Base-by-base conservation (phyloP, 2,888 invertebrate species). In the Mesorhabditis belari region DNA sequence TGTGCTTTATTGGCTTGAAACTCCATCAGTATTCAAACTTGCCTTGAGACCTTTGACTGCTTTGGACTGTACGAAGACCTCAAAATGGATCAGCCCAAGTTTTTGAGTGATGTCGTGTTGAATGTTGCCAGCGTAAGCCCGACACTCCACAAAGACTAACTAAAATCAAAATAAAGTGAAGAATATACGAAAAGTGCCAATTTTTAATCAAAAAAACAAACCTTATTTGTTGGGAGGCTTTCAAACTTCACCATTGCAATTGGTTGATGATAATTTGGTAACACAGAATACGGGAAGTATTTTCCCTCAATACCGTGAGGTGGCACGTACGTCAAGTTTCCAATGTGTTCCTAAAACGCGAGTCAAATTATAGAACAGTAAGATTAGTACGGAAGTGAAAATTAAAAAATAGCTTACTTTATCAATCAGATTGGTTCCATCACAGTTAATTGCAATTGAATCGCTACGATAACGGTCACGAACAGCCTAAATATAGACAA, bases 401-500 rank as follows among this genome's bases (percentile, higher is more conserved):
- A 26, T 54, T 54, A 12, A n/a, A 9, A 5, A 26, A 27, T 54
- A 25, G 12, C 23, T 24, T 23, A 4, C 19, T 19, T 29, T 21
- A 57, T 66, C 60, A 27, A 83, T 83, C 74, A 93, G 93, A 9
- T 35, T 35, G n/a, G 44, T n/a, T 57, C 94, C 94, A 83, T 90
- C 89, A 83, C 95, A 94, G 28, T 90, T 89, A 61, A 94, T 88
- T 88, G 91, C 92, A 70, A 92, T 88, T 28, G 61, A 60, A n/a
- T 71, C 70, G 44, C 49, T 23, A 54, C 65, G 64, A 67, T 74
- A 76, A 35, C 73, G 62, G 54, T 25, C 63, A 0, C 24, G 49
- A 21, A 76, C 58, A 49, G 86, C 35, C 35, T 35, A 35, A 35
- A 17, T 12, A 35, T 12, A 35, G 35, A 12, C 17, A 35, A 17